A percentile compares a stretch with the other conserved stretches of the same genome.
These are phyloP conservation scores for Argyrosomus japonicus DNA, from an alignment of 2,113 vertebrate genomes.

Conservation along the genomic window DNA sequence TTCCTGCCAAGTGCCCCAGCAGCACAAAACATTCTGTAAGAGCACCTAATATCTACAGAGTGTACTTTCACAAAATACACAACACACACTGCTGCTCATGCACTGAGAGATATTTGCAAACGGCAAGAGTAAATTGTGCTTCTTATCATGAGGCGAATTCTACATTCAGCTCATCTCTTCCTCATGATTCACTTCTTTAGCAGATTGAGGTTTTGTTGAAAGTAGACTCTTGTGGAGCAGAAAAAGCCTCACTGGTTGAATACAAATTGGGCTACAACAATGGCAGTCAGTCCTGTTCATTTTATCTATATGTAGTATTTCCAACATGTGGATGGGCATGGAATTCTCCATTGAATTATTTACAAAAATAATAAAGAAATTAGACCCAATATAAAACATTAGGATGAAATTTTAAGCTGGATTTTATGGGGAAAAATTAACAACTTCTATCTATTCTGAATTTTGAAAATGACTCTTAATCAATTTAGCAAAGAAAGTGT, in stretches of 20 bases:
- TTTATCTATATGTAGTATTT: background rate
- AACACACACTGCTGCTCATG: background rate
- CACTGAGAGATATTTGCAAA: background rate
- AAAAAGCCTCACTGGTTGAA: background rate
- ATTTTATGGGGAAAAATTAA: no score
- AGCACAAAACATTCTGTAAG: slow-evolving; percentile 10
- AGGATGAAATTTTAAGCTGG: no score
- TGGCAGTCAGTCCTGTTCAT: background rate
- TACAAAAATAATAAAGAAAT: background rate
- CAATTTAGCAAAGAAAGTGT: no score
- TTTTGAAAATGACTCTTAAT: no score
- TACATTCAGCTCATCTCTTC: background rate
- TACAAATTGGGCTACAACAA: background rate
- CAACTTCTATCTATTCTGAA: no score
- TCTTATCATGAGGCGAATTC: background rate
- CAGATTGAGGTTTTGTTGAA: background rate
- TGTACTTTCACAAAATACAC: background rate
- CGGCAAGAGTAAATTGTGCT: background rate
- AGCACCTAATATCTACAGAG: background rate
- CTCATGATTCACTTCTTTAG: background rate
- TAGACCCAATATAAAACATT: no score
- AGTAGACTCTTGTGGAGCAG: background rate
- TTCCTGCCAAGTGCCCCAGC: slow-evolving; percentile 18
- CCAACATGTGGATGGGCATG: background rate
- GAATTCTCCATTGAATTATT: background rate